A percentile compares a stretch with the other conserved stretches of the same genome.
Conservation (phyloP, 2,888 invertebrate species). For the Dinocampus coccinellae region DNA sequence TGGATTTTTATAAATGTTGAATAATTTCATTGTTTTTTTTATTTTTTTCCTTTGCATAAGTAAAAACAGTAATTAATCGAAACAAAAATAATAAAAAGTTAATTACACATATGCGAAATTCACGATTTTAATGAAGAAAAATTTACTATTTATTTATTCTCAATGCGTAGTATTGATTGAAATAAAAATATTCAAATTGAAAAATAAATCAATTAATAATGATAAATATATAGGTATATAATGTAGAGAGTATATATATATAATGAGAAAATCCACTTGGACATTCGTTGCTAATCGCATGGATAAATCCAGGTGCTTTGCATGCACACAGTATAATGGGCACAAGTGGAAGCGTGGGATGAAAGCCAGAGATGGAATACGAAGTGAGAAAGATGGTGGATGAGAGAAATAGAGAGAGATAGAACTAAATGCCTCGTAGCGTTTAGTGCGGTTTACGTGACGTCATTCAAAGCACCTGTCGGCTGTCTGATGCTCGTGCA, state of each 20-base stretch:
- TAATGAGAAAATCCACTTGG: conserved; percentile 40
- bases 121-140: too few species aligned
- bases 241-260: too few species aligned
- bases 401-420: conserved; percentile 31
- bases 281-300: conserved; percentile 46
- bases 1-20: background rate
- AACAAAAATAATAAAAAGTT: too few species aligned
- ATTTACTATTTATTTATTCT: too few species aligned
- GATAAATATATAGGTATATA: conserved; percentile 10
- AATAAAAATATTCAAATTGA: too few species aligned
- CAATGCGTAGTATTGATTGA: too few species aligned
- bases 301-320: conserved; percentile 46
- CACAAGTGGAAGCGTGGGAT: conserved; percentile 8
- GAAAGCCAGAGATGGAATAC: conserved; percentile 16
- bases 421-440: conserved; percentile 11
- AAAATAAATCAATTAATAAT: background rate
- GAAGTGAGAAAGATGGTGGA: background rate
- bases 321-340: conserved; percentile 36
- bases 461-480: conserved; percentile 50
- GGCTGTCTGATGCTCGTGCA: conserved; percentile 24
- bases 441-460: conserved; percentile 47
- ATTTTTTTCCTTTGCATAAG: too few species aligned
- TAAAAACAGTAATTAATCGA: too few species aligned
- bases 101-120: too few species aligned
- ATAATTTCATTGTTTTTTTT: too few species aligned